Percentiles rank a stretch among this genome's conserved stretches.
phyloP scores from a whole-genome alignment of 1,140 invertebrate species.

The Trichonephila inaurata region DNA sequence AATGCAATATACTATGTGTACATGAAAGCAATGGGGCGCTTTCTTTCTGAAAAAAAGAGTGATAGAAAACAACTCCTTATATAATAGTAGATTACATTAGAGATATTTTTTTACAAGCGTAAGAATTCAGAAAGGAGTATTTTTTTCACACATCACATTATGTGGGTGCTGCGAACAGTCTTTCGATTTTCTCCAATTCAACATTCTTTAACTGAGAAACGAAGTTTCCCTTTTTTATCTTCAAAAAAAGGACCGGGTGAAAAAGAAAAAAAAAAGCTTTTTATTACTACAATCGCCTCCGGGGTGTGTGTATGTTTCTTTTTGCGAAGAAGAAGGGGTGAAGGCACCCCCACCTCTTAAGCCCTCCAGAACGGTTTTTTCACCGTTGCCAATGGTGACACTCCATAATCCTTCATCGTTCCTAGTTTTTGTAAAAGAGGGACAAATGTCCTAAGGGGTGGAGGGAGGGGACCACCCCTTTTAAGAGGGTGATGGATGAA shows the following conservation, averaged over 20 bases:
- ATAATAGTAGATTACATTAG: too few relatives aligned
- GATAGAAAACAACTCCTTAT: too few relatives aligned
- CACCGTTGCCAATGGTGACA: not conserved
- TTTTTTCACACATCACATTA: too few relatives aligned
- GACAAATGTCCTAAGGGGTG: not conserved
- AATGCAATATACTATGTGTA: too few relatives aligned
- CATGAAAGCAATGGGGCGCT: too few relatives aligned
- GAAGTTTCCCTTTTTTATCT: not conserved
- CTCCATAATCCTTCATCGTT: slow-evolving; percentile 1
- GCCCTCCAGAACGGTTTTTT: not conserved
- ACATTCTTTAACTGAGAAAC: not conserved
- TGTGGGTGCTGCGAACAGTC: too few relatives aligned
- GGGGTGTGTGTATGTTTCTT: not conserved
- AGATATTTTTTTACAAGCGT: too few relatives aligned
- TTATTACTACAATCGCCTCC: not conserved
- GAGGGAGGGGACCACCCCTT: not conserved
- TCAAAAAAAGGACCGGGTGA: not conserved
- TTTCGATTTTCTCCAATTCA: not conserved
- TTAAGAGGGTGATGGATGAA: slow-evolving; percentile 12
- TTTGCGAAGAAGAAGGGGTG: not conserved
- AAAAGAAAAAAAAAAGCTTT: not conserved
- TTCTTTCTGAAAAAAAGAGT: too few relatives aligned
- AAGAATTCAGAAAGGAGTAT: too few relatives aligned
- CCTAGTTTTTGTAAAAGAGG: not conserved
- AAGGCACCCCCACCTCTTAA: not conserved